Conservation (phyloP, 2,113 vertebrate genomes). For the Echinops telfairi region DNA sequence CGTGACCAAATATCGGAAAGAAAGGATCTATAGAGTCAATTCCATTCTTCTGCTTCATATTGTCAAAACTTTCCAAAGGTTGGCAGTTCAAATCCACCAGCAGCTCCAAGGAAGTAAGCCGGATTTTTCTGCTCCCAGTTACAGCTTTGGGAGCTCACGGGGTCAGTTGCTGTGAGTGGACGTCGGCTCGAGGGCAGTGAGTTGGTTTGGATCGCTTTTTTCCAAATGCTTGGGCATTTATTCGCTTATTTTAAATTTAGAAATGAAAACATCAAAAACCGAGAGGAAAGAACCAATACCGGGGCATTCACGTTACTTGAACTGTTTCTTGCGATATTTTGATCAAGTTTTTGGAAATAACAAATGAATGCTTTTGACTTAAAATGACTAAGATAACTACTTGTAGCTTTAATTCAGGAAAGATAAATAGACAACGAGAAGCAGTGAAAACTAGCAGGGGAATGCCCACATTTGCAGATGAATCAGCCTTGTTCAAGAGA, state of each 20-base stretch:
- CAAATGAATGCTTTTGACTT: constrained; percentile 13
- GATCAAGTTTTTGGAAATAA: neutral
- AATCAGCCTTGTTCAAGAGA: neutral
- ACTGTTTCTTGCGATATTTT: constrained; percentile 20
- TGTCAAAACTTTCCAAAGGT: neutral
- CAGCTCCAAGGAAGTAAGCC: too few species aligned
- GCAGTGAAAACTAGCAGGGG: neutral
- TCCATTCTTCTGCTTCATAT: neutral
- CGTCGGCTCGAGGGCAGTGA: too few species aligned
- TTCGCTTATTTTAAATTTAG: neutral
- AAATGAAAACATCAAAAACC: constrained; percentile 24
- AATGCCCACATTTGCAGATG: neutral
- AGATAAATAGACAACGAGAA: neutral
- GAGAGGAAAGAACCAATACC: neutral
- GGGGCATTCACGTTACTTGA: neutral
- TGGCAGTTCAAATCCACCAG: too few species aligned
- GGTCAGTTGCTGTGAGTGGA: too few species aligned
- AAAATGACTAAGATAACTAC: neutral
- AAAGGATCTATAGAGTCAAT: neutral
- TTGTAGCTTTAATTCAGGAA: constrained; percentile 5
- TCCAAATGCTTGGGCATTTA: neutral
- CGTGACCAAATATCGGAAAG: neutral
- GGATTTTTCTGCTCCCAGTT: too few species aligned
- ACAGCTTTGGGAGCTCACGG: too few species aligned
- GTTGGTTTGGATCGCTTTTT: too few species aligned